Evolutionary conservation across 2,113 vertebrate species (phyloP).

Genomic region (Leptosomus discolor): DNA sequence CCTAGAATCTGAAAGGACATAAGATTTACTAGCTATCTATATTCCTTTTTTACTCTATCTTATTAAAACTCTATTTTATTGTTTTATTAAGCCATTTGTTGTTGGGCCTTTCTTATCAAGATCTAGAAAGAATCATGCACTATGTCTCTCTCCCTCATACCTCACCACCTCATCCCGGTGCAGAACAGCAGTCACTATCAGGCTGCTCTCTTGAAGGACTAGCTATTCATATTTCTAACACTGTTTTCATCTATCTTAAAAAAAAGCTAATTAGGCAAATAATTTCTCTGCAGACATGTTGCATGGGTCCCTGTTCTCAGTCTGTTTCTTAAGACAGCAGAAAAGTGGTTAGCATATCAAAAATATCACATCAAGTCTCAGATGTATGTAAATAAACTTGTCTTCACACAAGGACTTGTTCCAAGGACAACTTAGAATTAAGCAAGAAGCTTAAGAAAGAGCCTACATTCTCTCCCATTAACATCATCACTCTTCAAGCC

Average conservation of each 20-base stretch:
- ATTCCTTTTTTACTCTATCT: background rate
- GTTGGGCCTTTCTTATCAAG: background rate
- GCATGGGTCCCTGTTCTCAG: background rate
- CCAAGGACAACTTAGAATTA: background rate
- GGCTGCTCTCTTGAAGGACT: background rate
- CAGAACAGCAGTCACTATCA: background rate
- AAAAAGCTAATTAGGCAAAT: background rate
- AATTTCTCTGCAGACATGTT: background rate
- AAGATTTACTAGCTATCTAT: background rate
- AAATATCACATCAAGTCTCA: background rate
- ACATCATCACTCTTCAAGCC: background rate
- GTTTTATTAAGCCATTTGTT: background rate
- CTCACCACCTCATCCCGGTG: rapidly evolving
- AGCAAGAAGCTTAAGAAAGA: background rate
- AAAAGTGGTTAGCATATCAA: background rate
- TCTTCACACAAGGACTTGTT: background rate
- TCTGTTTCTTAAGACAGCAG: background rate
- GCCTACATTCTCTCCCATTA: background rate
- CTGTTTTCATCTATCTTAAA: background rate
- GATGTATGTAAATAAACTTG: background rate
- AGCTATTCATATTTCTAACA: background rate
- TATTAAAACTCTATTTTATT: background rate
- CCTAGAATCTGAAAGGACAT: background rate
- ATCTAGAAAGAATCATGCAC: background rate
- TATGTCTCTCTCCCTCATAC: background rate